Evolutionary conservation across 2,113 vertebrate species (phyloP).

Genomic region (Serilophus lunatus): DNA sequence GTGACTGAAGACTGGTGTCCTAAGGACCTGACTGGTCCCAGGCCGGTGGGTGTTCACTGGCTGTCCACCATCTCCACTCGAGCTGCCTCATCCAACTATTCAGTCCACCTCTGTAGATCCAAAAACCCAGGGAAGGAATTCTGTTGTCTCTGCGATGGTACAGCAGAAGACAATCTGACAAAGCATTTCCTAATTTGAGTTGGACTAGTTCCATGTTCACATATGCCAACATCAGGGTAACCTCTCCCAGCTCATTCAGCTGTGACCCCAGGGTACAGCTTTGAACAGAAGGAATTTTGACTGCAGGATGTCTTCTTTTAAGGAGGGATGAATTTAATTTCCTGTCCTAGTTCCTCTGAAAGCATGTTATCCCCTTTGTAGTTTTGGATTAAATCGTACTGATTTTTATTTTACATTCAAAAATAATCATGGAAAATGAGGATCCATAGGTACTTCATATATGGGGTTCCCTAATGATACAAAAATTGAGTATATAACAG

Average conservation of each 20-base stretch:
- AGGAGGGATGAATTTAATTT: conserved; percentile 27
- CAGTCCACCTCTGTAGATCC: neutral
- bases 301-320: neutral
- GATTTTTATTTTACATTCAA: neutral
- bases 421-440: neutral
- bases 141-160: neutral
- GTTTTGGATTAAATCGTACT: neutral
- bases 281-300: neutral
- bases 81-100: neutral
- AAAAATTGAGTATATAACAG: neutral
- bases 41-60: neutral
- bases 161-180: neutral
- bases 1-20: neutral
- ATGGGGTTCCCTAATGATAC: neutral
- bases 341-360: neutral
- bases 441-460: neutral
- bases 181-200: neutral
- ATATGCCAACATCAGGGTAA: neutral
- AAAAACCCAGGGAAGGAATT: neutral
- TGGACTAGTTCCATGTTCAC: neutral
- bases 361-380: neutral
- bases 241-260: neutral
- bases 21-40: neutral
- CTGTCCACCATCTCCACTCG: neutral
- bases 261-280: neutral